phyloP scores from a whole-genome alignment of 1,140 invertebrate genomes.

The Danaus plexippus region DNA sequence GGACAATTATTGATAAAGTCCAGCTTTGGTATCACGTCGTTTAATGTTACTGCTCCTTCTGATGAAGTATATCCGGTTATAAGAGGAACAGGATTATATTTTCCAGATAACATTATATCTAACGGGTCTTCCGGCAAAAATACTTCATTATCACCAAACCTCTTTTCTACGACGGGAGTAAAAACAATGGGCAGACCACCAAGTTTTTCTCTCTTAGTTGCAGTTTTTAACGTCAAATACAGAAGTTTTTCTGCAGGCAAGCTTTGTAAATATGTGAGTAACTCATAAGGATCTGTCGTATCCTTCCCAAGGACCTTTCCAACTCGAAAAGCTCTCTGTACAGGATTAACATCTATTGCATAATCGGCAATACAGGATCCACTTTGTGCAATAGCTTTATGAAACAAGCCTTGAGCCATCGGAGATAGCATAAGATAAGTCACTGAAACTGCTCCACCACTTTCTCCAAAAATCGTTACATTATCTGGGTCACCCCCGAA shows the following conservation, averaged over 20 bases:
- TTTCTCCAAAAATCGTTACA: slow-evolving; percentile 83
- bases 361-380: slow-evolving; percentile 75
- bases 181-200: slow-evolving; percentile 61
- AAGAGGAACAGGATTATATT: slow-evolving; percentile 72
- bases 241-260: slow-evolving; percentile 53
- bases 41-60: slow-evolving; percentile 71
- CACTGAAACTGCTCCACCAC: slow-evolving; percentile 78
- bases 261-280: slow-evolving; percentile 63
- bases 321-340: slow-evolving; percentile 49
- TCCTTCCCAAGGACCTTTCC: slow-evolving; percentile 60
- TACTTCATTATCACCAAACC: slow-evolving; percentile 40
- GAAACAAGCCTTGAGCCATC: slow-evolving; percentile 74
- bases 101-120: slow-evolving; percentile 45
- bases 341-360: slow-evolving; percentile 44
- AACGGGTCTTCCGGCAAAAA: slow-evolving; percentile 59
- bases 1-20: slow-evolving; percentile 43
- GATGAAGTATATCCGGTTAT: slow-evolving; percentile 73
- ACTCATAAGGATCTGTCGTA: slow-evolving; percentile 48
- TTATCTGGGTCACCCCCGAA: slow-evolving; percentile 83
- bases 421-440: slow-evolving; percentile 81
- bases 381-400: slow-evolving; percentile 73
- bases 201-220: slow-evolving; percentile 39
- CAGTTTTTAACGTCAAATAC: slow-evolving; percentile 36
- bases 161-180: slow-evolving; percentile 61
- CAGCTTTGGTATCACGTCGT: slow-evolving; percentile 33